Conservation (phyloP, 2,113 vertebrate species). For the Erinaceus europaeus region DNA sequence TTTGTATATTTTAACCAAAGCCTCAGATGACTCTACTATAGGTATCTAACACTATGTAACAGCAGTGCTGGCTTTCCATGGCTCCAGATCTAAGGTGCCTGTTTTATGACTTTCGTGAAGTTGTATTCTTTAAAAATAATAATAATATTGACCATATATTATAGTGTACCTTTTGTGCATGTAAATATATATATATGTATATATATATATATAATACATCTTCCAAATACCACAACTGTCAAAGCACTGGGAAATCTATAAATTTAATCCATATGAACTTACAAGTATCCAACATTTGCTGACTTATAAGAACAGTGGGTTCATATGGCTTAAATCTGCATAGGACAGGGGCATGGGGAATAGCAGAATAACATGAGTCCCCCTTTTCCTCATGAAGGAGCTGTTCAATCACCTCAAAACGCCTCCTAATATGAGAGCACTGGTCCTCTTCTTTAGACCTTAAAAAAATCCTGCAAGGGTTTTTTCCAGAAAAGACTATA, state of each 20-base stretch:
- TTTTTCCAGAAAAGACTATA: not conserved
- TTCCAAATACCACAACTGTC: not conserved
- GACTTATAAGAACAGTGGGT: not conserved
- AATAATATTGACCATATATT: not conserved
- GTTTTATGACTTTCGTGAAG: not conserved
- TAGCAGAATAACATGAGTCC: no score
- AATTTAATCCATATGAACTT: not conserved
- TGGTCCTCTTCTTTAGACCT: not conserved
- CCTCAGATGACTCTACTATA: not conserved
- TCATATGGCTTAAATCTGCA: not conserved
- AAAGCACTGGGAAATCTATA: not conserved
- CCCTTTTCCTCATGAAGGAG: not conserved
- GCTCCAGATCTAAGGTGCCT: not conserved
- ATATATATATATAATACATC: not conserved
- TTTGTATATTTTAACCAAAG: not conserved
- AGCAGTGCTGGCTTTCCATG: not conserved
- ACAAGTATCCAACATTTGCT: not conserved
- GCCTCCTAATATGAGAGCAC: fast-evolving
- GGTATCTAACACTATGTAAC: no score
- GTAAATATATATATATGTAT: not conserved
- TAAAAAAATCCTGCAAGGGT: not conserved
- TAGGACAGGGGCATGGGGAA: not conserved
- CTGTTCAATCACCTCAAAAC: not conserved
- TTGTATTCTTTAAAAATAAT: not conserved
- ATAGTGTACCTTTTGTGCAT: not conserved